These are phyloP conservation scores for Drosophila nannoptera DNA, from an alignment of 1,140 invertebrate genomes.

Conservation along the genomic window DNA sequence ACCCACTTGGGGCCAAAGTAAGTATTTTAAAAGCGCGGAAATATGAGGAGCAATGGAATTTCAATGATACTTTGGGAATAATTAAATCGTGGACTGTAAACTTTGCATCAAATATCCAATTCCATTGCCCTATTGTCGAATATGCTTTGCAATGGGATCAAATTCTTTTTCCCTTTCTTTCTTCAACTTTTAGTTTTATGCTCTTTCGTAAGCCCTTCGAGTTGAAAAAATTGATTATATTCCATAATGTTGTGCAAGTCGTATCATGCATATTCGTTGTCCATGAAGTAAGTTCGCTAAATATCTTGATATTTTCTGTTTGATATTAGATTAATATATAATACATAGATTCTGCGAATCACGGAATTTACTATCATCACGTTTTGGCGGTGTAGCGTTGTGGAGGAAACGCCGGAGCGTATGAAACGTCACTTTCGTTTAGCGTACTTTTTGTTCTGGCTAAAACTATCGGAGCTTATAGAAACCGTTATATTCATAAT, in stretches of 20 bases:
- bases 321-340: not conserved
- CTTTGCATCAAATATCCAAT: constrained; percentile 7
- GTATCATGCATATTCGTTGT: constrained; percentile 64
- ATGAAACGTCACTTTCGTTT: constrained; percentile 39
- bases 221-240: constrained; percentile 61
- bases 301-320: not conserved
- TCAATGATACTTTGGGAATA: not conserved
- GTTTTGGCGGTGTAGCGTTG: constrained; percentile 58
- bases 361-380: constrained; percentile 31
- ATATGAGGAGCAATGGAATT: not conserved
- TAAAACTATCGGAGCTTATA: constrained; percentile 83
- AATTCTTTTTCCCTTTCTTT: not conserved
- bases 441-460: constrained; percentile 80
- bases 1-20: constrained; percentile 55
- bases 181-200: constrained; percentile 57
- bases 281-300: constrained; percentile 40
- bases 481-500: constrained; percentile 90
- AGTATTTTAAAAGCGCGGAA: constrained; percentile 21
- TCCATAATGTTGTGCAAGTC: constrained; percentile 65
- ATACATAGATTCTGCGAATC: constrained; percentile 31
- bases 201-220: constrained; percentile 46
- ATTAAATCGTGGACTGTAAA: constrained; percentile 10
- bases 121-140: constrained; percentile 1
- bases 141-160: constrained; percentile 8
- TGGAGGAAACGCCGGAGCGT: constrained; percentile 8